phyloP scores from a whole-genome alignment of 2,797 vertebrate species.

The Dipus sagitta region DNA sequence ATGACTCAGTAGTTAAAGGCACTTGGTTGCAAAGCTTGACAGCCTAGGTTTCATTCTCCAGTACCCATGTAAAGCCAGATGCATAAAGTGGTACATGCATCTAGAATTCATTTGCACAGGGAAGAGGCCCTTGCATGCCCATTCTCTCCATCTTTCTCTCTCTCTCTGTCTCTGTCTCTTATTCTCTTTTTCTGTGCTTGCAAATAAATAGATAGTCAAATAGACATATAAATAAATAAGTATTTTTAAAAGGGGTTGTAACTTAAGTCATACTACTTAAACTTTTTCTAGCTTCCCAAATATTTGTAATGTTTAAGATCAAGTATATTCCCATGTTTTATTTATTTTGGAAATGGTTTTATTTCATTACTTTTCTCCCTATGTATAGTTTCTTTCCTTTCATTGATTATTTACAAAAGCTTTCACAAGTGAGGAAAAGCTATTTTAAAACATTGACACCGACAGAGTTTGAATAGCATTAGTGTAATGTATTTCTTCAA shows the following conservation, averaged over 20 bases:
- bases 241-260: too few relatives aligned
- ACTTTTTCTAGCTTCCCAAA: neutral
- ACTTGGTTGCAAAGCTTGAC: too few relatives aligned
- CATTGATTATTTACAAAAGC: neutral
- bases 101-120: too few relatives aligned
- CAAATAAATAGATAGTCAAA: neutral
- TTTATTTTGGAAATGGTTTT: neutral
- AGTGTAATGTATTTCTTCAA: neutral
- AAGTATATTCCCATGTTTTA: neutral
- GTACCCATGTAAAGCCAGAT: too few relatives aligned
- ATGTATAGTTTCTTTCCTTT: neutral
- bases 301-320: constrained; percentile 6
- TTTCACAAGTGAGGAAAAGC: neutral
- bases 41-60: too few relatives aligned
- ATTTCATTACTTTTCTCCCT: neutral
- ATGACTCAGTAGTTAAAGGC: too few relatives aligned
- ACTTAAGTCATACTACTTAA: too few relatives aligned
- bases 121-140: too few relatives aligned
- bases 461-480: neutral
- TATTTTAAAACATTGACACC: neutral
- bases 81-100: too few relatives aligned
- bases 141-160: too few relatives aligned
- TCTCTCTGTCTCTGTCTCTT: too few relatives aligned
- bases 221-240: neutral
- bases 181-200: too few relatives aligned